Evolutionary conservation across 2,888 invertebrate genomes (phyloP).

Genomic region (Orthosia gracilis): DNA sequence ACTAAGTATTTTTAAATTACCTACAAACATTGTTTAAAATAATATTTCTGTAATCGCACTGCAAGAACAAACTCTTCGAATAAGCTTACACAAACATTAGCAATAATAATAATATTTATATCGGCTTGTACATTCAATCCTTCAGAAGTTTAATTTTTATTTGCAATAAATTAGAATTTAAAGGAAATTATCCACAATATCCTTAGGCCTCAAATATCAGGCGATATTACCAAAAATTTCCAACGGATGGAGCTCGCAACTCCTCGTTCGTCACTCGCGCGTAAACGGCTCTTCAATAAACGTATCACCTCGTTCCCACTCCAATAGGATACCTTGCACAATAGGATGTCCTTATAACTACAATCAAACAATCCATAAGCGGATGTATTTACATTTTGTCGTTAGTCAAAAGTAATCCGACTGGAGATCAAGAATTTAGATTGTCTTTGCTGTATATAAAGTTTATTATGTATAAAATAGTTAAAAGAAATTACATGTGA

Average conservation of each 20-base stretch:
- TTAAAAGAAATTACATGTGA: neutral
- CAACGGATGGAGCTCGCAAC: neutral
- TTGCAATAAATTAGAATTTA: no score
- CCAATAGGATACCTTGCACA: conserved; percentile 43
- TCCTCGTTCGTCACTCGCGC: neutral
- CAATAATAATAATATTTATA: no score
- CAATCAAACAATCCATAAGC: conserved; percentile 8
- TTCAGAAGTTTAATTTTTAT: no score
- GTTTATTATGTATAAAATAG: neutral
- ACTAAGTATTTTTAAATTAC: neutral
- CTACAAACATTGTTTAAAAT: neutral
- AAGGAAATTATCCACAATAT: no score
- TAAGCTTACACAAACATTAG: no score
- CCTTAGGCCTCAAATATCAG: no score
- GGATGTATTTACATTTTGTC: conserved; percentile 14
- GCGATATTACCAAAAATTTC: no score
- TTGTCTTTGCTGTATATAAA: neutral
- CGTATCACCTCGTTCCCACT: conserved; percentile 27
- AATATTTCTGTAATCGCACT: neutral
- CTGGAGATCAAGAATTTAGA: neutral
- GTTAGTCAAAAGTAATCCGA: neutral
- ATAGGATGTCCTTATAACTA: conserved; percentile 50
- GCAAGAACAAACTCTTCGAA: neutral
- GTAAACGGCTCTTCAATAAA: neutral
- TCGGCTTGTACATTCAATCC: no score